phyloP scores from a whole-genome alignment of 2,113 vertebrate species.

The Trichomycterus rosablanca region DNA sequence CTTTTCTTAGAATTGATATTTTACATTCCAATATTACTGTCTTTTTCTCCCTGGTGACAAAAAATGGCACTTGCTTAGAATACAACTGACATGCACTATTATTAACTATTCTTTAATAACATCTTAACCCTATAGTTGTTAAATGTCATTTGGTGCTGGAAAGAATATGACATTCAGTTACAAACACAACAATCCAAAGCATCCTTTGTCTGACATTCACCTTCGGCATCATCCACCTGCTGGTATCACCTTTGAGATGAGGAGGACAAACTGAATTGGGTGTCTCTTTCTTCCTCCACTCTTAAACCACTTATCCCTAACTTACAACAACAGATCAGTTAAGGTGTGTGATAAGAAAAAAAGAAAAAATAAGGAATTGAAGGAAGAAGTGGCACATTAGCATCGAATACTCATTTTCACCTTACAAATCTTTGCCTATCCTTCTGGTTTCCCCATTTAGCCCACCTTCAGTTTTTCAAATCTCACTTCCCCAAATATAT shows the following conservation, averaged over 20 bases:
- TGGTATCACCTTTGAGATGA: not conserved
- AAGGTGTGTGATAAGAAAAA: no score
- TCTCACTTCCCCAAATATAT: not conserved
- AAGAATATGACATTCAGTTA: constrained; percentile 19
- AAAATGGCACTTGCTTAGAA: not conserved
- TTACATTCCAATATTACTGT: no score
- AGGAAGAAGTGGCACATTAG: not conserved
- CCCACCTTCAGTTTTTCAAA: no score
- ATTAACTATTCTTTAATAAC: no score
- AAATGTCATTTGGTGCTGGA: constrained; percentile 23
- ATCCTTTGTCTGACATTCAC: constrained; percentile 12
- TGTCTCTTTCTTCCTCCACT: not conserved
- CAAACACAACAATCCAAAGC: constrained; percentile 11
- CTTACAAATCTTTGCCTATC: not conserved
- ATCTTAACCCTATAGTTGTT: constrained; percentile 31
- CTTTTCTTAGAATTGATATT: no score
- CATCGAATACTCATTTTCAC: not conserved
- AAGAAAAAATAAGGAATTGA: no score
- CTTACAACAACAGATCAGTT: no score
- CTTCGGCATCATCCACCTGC: constrained; percentile 9
- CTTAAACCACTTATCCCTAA: no score
- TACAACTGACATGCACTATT: constrained; percentile 1
- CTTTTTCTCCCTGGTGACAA: not conserved
- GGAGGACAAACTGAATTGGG: not conserved
- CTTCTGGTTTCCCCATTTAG: not conserved